phyloP scores from a whole-genome alignment of 2,888 invertebrate genomes.

The Dione juno region DNA sequence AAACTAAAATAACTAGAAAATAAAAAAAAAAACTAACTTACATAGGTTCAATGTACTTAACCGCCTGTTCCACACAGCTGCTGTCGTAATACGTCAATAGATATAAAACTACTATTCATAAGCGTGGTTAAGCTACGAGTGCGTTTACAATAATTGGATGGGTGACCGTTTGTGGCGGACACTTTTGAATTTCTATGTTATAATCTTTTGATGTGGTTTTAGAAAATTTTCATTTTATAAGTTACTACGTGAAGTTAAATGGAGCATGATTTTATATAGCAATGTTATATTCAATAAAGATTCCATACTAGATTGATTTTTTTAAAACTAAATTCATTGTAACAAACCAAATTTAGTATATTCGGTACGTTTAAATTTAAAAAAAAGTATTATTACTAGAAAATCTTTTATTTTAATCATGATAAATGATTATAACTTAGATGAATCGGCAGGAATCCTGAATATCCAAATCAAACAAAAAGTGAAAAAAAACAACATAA shows the following conservation, averaged over 20 bases:
- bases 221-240: background rate
- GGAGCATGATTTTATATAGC: background rate
- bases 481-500: too few relatives aligned
- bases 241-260: background rate
- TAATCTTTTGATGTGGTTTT: background rate
- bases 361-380: too few relatives aligned
- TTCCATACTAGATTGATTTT: too few relatives aligned
- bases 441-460: too few relatives aligned
- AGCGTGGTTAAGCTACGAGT: constrained; percentile 20
- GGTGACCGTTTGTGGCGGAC: constrained; percentile 19
- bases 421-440: too few relatives aligned
- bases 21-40: constrained; percentile 6
- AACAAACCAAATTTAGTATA: too few relatives aligned
- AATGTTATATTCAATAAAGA: too few relatives aligned
- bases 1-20: constrained; percentile 1
- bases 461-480: too few relatives aligned
- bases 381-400: too few relatives aligned
- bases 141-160: constrained; percentile 23
- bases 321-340: too few relatives aligned
- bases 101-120: constrained; percentile 20
- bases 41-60: constrained; percentile 31
- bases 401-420: too few relatives aligned
- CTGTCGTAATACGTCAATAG: constrained; percentile 28
- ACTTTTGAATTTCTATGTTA: background rate
- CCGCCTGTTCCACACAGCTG: constrained; percentile 27